Conservation (phyloP, 1,140 invertebrate species). For the Anoplophora glabripennis region DNA sequence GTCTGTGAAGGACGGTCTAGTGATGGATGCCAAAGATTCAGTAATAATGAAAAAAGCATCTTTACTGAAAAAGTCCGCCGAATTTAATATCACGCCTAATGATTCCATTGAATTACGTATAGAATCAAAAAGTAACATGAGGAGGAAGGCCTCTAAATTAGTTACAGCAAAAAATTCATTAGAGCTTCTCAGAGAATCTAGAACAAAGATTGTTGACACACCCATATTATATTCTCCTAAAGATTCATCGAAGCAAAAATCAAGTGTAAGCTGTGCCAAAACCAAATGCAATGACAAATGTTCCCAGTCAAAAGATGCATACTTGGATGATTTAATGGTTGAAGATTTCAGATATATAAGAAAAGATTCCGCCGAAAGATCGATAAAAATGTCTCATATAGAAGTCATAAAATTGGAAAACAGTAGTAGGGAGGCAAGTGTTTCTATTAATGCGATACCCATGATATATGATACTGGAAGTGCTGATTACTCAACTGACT, state of each 20-base stretch:
- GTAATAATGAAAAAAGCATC: slow-evolving; percentile 19
- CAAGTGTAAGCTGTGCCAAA: neutral
- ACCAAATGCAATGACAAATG: neutral
- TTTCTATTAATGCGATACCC: slow-evolving; percentile 24
- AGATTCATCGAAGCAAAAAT: slow-evolving; percentile 11
- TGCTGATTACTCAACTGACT: slow-evolving; percentile 1
- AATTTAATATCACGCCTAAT: slow-evolving; percentile 4
- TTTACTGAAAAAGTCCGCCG: slow-evolving; percentile 8
- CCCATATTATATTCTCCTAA: neutral
- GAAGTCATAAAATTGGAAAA: slow-evolving; percentile 22
- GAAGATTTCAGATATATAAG: neutral
- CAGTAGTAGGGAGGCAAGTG: slow-evolving; percentile 4
- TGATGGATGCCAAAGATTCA: slow-evolving; percentile 22
- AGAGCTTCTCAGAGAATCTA: slow-evolving; percentile 23
- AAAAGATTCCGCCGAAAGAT: slow-evolving; percentile 1
- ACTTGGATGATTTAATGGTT: neutral
- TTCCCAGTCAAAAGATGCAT: too few relatives aligned
- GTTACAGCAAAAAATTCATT: slow-evolving; percentile 23
- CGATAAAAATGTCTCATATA: slow-evolving; percentile 24
- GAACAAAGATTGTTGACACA: neutral
- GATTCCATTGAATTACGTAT: slow-evolving; percentile 20
- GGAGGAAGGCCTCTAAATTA: slow-evolving; percentile 20
- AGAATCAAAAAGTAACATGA: neutral
- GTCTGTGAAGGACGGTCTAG: slow-evolving; percentile 1
- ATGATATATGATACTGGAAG: slow-evolving; percentile 13